A percentile compares a stretch with the other conserved stretches of the same genome.
Conservation (phyloP, 2,888 invertebrate species). For the Chymomyza procnemis region DNA sequence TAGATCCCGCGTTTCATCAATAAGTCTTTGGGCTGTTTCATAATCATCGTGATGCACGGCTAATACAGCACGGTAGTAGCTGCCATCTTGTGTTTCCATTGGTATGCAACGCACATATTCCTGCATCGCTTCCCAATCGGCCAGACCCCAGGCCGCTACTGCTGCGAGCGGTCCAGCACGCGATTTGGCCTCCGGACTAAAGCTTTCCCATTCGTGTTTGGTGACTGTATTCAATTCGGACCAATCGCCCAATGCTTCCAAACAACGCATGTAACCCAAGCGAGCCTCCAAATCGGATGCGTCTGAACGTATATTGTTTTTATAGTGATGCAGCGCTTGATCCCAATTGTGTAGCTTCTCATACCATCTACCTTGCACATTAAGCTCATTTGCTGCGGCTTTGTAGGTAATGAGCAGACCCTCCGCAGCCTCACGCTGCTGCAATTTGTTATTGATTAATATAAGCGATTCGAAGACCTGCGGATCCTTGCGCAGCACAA, state of each 20-base stretch:
- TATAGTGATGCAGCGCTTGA: conserved; percentile 93
- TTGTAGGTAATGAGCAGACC: conserved; percentile 91
- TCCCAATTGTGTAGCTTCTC: conserved; percentile 99
- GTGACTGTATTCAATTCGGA: conserved; percentile 89
- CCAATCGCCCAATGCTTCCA: conserved; percentile 99
- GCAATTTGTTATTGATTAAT: conserved; percentile 97
- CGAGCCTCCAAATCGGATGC: conserved; percentile 87
- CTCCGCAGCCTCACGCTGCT: conserved; percentile 98
- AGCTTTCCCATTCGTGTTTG: conserved; percentile 87
- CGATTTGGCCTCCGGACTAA: conserved; percentile 80
- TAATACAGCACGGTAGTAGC: conserved; percentile 96
- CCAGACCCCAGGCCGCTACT: conserved; percentile 96
- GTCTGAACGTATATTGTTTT: conserved; percentile 84
- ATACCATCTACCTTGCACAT: conserved; percentile 94
- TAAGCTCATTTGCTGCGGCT: conserved; percentile 82
- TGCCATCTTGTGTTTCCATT: conserved; percentile 95
- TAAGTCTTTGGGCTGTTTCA: conserved; percentile 85
- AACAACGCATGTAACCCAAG: conserved; percentile 94
- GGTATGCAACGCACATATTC: conserved; percentile 93
- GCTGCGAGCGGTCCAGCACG: conserved; percentile 93
- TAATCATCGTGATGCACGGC: conserved; percentile 90
- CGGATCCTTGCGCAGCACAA: conserved; percentile 88
- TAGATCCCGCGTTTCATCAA: conserved; percentile 94
- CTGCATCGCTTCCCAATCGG: conserved; percentile 96
- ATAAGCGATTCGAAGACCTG: conserved; percentile 96